Percentiles rank a stretch among this genome's conserved stretches.
Evolutionary conservation across 2,113 vertebrate genomes (phyloP).

Genomic region (Antigone vipio): DNA sequence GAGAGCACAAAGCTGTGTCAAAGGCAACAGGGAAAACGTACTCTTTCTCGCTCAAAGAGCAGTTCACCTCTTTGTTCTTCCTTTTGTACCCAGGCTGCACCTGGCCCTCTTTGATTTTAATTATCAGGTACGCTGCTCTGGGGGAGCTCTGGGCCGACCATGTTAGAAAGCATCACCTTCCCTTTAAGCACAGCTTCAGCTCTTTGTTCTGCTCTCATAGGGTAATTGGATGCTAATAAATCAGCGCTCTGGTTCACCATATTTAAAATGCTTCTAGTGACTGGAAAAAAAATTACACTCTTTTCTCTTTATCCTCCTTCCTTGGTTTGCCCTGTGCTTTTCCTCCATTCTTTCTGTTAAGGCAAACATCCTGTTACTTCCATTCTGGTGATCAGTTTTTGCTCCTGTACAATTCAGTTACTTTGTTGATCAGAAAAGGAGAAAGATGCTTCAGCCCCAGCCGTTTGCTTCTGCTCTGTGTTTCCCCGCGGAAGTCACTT

Average conservation of each 20-base stretch:
- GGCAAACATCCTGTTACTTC: background rate
- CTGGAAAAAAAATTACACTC: background rate
- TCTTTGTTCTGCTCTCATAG: conserved; percentile 27
- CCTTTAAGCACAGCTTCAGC: background rate
- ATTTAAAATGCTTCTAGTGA: conserved; percentile 24
- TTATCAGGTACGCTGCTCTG: background rate
- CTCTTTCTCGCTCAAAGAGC: background rate
- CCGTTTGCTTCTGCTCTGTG: background rate
- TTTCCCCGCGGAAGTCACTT: background rate
- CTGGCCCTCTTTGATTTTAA: conserved; percentile 48
- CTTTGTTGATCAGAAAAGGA: background rate
- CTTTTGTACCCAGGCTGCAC: conserved; percentile 30
- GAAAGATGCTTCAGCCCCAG: background rate
- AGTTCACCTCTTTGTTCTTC: conserved; percentile 25
- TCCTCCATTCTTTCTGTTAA: background rate
- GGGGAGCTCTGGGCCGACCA: accelerated
- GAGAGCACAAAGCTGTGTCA: background rate
- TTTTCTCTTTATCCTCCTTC: background rate
- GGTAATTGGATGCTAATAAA: conserved; percentile 40
- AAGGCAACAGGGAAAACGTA: background rate
- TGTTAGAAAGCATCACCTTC: conserved; percentile 37
- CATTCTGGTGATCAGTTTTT: background rate
- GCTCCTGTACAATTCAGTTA: background rate
- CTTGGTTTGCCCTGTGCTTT: background rate
- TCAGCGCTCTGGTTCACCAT: background rate